A percentile compares a stretch with the other conserved stretches of the same genome.
phyloP scores from a whole-genome alignment of 2,797 vertebrate genomes.

The Trachops cirrhosus region DNA sequence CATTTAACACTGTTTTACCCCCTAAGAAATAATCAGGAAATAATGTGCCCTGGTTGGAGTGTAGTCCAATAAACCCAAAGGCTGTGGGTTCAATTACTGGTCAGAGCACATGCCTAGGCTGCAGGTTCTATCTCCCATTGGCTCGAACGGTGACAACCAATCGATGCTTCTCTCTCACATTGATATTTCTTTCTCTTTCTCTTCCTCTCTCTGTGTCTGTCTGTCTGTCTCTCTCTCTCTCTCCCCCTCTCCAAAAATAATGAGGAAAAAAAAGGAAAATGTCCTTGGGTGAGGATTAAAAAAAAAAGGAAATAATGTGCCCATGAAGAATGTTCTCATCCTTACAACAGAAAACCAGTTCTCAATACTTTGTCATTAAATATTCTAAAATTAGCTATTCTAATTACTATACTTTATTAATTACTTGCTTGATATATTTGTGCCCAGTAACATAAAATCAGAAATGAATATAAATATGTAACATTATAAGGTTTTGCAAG shows the following conservation, averaged over 20 bases:
- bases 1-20: neutral
- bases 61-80: neutral
- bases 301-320: neutral
- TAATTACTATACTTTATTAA: neutral
- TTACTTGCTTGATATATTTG: neutral
- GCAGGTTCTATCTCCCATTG: neutral
- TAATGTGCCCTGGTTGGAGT: neutral
- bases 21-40: constrained; percentile 1
- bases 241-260: too few species aligned
- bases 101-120: neutral
- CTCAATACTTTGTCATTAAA: neutral
- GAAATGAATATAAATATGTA: neutral
- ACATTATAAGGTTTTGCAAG: neutral
- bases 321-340: neutral
- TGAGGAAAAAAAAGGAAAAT: too few species aligned
- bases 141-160: fast-evolving
- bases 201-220: too few species aligned
- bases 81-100: neutral
- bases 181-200: too few species aligned
- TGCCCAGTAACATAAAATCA: neutral
- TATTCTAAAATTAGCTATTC: neutral
- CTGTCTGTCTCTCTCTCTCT: too few species aligned
- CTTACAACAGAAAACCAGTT: neutral
- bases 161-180: neutral
- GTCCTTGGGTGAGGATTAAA: too few species aligned